Evolutionary conservation across 2,888 invertebrate species (phyloP).

Genomic region (Galeopsomyia nigrocyanea): DNA sequence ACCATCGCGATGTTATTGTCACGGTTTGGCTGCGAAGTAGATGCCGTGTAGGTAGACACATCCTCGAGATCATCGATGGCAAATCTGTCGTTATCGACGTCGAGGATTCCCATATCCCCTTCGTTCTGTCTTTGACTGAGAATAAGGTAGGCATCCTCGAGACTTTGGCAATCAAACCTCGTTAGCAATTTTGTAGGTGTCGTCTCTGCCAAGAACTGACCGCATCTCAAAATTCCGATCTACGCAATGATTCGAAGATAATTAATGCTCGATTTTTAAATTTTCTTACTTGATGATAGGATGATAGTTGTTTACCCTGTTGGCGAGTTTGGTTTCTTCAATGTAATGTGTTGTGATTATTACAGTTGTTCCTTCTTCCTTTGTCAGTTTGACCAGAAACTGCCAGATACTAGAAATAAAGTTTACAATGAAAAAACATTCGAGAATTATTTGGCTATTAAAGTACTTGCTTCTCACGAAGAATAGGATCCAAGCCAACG

Average conservation of each 20-base stretch:
- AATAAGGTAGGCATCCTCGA: conserved; percentile 91
- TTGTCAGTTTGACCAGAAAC: conserved; percentile 81
- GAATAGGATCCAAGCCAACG: conserved; percentile 92
- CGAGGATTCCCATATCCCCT: conserved; percentile 53
- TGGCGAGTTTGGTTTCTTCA: conserved; percentile 89
- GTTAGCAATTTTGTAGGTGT: conserved; percentile 82
- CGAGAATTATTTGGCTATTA: too few species aligned
- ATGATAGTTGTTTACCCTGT: conserved; percentile 74
- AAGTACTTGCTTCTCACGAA: conserved; percentile 80
- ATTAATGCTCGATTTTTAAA: conserved; percentile 1
- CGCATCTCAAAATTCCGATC: conserved; percentile 93
- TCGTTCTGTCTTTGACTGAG: conserved; percentile 77
- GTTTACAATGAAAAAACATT: too few species aligned
- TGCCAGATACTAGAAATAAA: conserved; percentile 84
- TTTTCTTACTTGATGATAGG: background rate
- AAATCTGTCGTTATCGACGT: conserved; percentile 10
- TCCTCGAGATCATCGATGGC: conserved; percentile 46
- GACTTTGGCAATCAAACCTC: conserved; percentile 77
- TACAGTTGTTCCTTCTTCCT: conserved; percentile 80
- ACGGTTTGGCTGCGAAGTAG: conserved; percentile 28
- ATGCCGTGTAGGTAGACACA: conserved; percentile 63
- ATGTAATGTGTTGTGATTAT: conserved; percentile 96
- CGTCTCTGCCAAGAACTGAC: conserved; percentile 87
- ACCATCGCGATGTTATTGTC: conserved; percentile 68
- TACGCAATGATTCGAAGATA: conserved; percentile 62